These are phyloP conservation scores for Oncorhynchus nerka DNA, from an alignment of 2,113 vertebrate species.

Conservation along the genomic window DNA sequence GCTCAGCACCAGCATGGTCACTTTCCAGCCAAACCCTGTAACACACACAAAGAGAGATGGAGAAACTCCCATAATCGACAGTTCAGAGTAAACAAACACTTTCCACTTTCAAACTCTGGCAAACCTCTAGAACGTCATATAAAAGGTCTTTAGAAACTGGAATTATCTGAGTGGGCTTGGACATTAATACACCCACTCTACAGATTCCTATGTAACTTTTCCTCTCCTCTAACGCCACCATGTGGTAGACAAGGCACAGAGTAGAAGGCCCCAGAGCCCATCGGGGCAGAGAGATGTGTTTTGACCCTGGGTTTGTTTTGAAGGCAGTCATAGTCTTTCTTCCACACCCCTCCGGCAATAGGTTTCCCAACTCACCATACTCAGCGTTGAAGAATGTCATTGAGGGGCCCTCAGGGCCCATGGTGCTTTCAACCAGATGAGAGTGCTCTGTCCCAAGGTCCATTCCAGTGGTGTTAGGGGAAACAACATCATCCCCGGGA, in stretches of 20 bases:
- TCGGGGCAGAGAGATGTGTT: too few species aligned
- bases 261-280: too few species aligned
- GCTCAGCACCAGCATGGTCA: conserved; percentile 82
- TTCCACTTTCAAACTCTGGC: background rate
- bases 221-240: conserved; percentile 45
- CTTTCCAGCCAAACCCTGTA: conserved; percentile 83
- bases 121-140: background rate
- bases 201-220: background rate
- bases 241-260: conserved; percentile 38
- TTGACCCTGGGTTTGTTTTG: background rate
- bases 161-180: background rate
- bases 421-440: background rate
- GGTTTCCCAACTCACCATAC: conserved; percentile 60
- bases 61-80: background rate
- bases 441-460: background rate
- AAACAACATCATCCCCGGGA: background rate
- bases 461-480: background rate
- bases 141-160: conserved; percentile 8
- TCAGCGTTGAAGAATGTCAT: conserved; percentile 1
- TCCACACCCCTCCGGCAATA: background rate
- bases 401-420: background rate
- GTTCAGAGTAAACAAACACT: background rate
- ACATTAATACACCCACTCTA: background rate
- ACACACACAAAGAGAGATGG: background rate
- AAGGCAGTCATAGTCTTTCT: background rate